Evolutionary conservation across 2,888 invertebrate genomes (phyloP), one percentile per base, ranked within the genome.

Genomic region (Latrodectus elegans): DNA sequence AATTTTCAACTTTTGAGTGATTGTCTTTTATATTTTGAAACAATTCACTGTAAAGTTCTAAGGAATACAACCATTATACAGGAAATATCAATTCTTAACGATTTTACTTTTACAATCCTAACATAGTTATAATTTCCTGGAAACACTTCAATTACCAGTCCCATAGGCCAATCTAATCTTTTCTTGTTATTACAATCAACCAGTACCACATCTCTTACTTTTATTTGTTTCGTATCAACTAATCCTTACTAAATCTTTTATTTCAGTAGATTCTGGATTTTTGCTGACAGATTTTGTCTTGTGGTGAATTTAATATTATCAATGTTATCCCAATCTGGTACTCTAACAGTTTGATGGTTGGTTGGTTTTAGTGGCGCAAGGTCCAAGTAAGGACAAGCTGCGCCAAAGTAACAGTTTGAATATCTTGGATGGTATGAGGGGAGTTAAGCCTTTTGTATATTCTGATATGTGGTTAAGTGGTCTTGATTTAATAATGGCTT

Each of bases 391-490:
- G n/a, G n/a, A n/a, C n/a, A n/a, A n/a, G n/a, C n/a, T n/a, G n/a
- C n/a, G n/a, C n/a, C n/a, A n/a, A n/a, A n/a, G n/a, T n/a, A n/a
- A n/a, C n/a, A n/a, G n/a, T n/a, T n/a, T n/a, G n/a, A n/a, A n/a
- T n/a, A 70, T 38, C 70, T 70, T 55, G 2, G 70, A 12, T 9
- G 78, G 55, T 9, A 53, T 79, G 15, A 79, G 70, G 9, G 26
- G 78, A 12, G 38, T 71, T 38, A 53, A 71, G 38, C 70, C 70
- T 10, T 79, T 38, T 15, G 60, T 22, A 92, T 91, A 89, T 53
- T 90, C 89, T n/a, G 90, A 88, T 12, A 91, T 67, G 49, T 90
- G 91, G 17, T 91, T 92, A 17, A 92, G 85, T n/a, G 92, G 92
- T 84, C 92, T 89, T 1, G 91, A 90, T 89, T 92, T 92, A 12